Conservation (phyloP, 2,888 invertebrate genomes). For the Polylopha cassiicola region DNA sequence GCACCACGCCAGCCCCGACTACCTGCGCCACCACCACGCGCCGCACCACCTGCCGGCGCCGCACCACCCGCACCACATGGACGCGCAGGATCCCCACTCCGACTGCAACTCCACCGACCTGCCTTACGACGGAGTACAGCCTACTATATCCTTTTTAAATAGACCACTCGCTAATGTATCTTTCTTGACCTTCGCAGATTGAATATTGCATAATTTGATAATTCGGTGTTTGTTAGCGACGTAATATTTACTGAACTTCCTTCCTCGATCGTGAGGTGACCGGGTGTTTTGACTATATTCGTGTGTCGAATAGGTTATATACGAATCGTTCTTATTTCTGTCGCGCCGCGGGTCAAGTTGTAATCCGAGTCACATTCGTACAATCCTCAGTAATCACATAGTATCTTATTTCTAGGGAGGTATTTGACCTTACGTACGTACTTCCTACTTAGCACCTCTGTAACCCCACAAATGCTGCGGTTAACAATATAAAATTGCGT, state of each 20-base stretch:
- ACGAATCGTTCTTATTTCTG: no score
- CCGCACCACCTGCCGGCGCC: slow-evolving; percentile 87
- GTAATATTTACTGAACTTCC: no score
- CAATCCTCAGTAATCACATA: slow-evolving; percentile 51
- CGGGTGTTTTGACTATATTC: no score
- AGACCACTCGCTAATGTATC: slow-evolving; percentile 29
- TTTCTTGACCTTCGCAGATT: slow-evolving; percentile 20
- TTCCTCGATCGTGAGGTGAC: no score
- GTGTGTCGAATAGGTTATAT: no score
- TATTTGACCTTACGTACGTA: slow-evolving; percentile 76
- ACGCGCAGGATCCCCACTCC: slow-evolving; percentile 90
- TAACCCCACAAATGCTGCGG: slow-evolving; percentile 70
- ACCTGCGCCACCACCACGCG: slow-evolving; percentile 84
- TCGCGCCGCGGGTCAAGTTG: no score
- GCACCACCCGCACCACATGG: slow-evolving; percentile 86
- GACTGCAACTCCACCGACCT: slow-evolving; percentile 95
- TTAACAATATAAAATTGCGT: no score
- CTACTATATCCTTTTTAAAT: slow-evolving; percentile 96
- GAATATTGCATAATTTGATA: not conserved
- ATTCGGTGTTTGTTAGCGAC: no score
- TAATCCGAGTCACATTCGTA: slow-evolving; percentile 39
- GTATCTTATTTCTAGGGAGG: slow-evolving; percentile 73
- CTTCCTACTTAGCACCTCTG: slow-evolving; percentile 72
- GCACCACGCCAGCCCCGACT: slow-evolving; percentile 90
- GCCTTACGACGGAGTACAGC: slow-evolving; percentile 94